Evolutionary conservation across 2,888 invertebrate genomes (phyloP).

Genomic region (Dromius quadrimaculatus): DNA sequence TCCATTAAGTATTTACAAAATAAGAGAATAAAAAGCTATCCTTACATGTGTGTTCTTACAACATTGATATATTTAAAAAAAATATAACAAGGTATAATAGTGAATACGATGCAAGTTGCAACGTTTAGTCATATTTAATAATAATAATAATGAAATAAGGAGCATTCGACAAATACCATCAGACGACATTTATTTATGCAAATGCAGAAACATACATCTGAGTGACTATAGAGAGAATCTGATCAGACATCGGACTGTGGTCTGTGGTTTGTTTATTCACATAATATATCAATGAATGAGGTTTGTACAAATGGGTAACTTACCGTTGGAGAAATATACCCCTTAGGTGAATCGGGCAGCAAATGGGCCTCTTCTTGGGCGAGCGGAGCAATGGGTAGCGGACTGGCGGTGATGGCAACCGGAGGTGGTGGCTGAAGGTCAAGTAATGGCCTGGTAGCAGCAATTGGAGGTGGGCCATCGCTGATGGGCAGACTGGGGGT

Average conservation of each 20-base stretch:
- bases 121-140: conserved; percentile 28
- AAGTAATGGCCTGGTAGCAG: conserved; percentile 59
- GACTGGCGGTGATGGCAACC: conserved; percentile 55
- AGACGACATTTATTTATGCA: conserved; percentile 46
- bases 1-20: conserved; percentile 46
- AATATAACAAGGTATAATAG: conserved; percentile 36
- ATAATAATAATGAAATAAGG: conserved; percentile 37
- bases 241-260: conserved; percentile 17
- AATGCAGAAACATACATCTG: conserved; percentile 46
- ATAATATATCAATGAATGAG: neutral
- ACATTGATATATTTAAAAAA: conserved; percentile 38
- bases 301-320: conserved; percentile 56
- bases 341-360: conserved; percentile 63
- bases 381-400: conserved; percentile 60
- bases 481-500: conserved; percentile 67
- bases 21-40: conserved; percentile 28
- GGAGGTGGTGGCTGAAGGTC: conserved; percentile 58
- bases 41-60: conserved; percentile 24
- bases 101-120: conserved; percentile 47
- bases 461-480: conserved; percentile 62
- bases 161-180: conserved; percentile 46
- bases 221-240: conserved; percentile 23
- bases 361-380: conserved; percentile 65
- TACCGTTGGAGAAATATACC: conserved; percentile 65
- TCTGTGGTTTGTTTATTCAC: conserved; percentile 32